A percentile compares a stretch with the other conserved stretches of the same genome.
phyloP scores from a whole-genome alignment of 2,113 vertebrate genomes.

The Eclectus roratus region DNA sequence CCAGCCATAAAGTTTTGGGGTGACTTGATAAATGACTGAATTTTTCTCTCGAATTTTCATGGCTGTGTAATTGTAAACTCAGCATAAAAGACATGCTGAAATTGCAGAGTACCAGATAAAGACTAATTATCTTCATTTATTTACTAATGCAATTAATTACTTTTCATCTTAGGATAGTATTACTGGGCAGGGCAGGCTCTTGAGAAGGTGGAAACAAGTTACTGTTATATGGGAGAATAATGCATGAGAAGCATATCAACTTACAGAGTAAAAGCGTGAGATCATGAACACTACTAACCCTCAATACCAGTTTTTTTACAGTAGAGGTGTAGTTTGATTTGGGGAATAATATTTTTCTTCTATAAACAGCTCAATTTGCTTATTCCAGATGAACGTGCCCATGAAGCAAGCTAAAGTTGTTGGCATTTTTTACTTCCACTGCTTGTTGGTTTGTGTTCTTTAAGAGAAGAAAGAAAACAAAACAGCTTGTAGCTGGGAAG shows the following conservation, averaged over 20 bases:
- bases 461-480: background rate
- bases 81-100: background rate
- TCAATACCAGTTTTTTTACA: background rate
- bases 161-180: background rate
- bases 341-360: background rate
- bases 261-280: background rate
- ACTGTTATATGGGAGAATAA: background rate
- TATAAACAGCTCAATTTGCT: background rate
- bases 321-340: background rate
- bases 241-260: background rate
- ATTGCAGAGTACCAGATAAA: background rate
- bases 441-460: background rate
- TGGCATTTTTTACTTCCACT: background rate
- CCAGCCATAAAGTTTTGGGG: background rate
- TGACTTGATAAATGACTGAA: background rate
- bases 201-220: background rate
- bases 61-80: background rate
- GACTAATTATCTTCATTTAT: background rate
- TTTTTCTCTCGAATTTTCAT: background rate
- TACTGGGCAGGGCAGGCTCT: background rate
- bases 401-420: background rate
- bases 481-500: background rate
- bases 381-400: background rate
- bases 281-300: background rate
- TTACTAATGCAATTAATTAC: background rate